Percentiles rank a stretch among this genome's conserved stretches.
Evolutionary conservation across 2,113 vertebrate genomes (phyloP).

Genomic region (Bothrops jararaca): DNA sequence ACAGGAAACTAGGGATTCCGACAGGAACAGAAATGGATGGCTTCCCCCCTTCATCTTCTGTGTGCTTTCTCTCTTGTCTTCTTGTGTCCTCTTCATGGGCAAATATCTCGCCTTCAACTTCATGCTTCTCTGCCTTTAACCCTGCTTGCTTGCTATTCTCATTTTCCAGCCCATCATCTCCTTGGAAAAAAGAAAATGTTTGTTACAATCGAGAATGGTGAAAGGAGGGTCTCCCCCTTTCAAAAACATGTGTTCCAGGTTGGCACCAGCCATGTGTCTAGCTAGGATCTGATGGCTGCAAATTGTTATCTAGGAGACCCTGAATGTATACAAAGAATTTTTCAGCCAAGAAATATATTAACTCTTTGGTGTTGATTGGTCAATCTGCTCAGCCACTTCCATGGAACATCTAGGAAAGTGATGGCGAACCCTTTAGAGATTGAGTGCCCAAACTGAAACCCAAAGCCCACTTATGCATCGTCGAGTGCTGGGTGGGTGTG

Average conservation of each 20-base stretch:
- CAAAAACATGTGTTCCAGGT: neutral
- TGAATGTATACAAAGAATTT: neutral
- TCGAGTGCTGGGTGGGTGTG: no score
- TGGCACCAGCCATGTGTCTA: neutral
- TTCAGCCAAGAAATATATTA: neutral
- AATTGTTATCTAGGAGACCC: neutral
- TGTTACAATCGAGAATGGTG: neutral
- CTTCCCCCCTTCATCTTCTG: neutral
- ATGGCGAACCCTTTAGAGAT: no score
- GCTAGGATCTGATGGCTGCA: neutral
- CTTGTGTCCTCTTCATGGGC: neutral
- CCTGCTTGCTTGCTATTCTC: neutral
- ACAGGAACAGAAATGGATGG: neutral
- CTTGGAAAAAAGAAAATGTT: neutral
- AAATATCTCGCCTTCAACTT: neutral
- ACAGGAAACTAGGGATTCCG: neutral
- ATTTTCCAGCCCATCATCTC: neutral
- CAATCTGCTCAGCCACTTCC: neutral
- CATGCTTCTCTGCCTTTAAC: neutral
- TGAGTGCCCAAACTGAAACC: no score
- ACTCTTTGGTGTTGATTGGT: neutral
- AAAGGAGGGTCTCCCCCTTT: neutral
- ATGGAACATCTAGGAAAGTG: neutral
- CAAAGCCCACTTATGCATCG: no score
- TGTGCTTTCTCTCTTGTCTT: neutral